Evolutionary conservation across 2,888 invertebrate genomes (phyloP).

Genomic region (Orthosia incerta): DNA sequence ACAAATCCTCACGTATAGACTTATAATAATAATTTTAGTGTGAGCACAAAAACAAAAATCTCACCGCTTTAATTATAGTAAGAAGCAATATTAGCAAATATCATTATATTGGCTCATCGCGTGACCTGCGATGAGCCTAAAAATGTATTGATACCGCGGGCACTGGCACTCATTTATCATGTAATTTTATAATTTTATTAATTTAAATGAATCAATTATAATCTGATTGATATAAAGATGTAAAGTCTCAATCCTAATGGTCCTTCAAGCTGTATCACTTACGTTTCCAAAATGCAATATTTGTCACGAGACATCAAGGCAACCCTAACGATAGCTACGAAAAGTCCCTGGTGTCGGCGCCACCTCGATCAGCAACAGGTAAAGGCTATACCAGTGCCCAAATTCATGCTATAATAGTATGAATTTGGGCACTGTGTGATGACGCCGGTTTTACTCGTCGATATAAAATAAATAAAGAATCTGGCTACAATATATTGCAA

Average conservation of each 20-base stretch:
- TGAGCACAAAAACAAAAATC: too few relatives aligned
- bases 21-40: too few relatives aligned
- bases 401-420: neutral
- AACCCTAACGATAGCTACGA: neutral
- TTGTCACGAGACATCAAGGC: neutral
- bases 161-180: neutral
- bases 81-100: too few relatives aligned
- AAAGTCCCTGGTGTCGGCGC: neutral
- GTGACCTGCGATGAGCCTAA: neutral
- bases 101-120: too few relatives aligned
- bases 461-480: neutral
- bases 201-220: neutral
- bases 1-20: too few relatives aligned
- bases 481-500: neutral
- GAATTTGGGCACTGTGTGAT: slow-evolving; percentile 37
- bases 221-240: neutral
- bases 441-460: slow-evolving; percentile 29
- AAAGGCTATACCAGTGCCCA: neutral
- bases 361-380: slow-evolving; percentile 46
- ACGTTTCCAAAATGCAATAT: neutral
- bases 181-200: neutral
- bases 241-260: neutral
- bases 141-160: neutral
- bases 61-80: too few relatives aligned
- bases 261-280: neutral